Conservation (phyloP, 2,888 invertebrate genomes). For the Patella ulyssiponensis region DNA sequence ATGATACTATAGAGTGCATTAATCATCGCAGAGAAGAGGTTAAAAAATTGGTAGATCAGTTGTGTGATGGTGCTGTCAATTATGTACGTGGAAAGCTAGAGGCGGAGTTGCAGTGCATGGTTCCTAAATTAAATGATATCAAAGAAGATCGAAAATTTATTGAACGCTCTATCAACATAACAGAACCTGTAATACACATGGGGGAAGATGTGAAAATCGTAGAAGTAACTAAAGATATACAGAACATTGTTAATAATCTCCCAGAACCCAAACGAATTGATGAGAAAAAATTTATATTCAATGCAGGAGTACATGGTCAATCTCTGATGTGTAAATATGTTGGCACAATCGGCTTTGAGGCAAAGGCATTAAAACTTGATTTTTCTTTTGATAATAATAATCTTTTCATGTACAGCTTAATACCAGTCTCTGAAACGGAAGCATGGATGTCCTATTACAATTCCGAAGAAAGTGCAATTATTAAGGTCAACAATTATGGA, state of each 20-base stretch:
- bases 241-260: slow-evolving; percentile 5
- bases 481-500: slow-evolving; percentile 12
- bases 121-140: slow-evolving; percentile 16
- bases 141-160: slow-evolving; percentile 20
- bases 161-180: slow-evolving; percentile 14
- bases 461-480: slow-evolving; percentile 16
- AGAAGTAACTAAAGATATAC: slow-evolving; percentile 21
- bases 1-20: not conserved
- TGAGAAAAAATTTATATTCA: slow-evolving; percentile 22
- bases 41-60: slow-evolving; percentile 9
- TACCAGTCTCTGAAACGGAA: slow-evolving; percentile 18
- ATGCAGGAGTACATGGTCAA: slow-evolving; percentile 3
- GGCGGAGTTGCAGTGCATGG: slow-evolving; percentile 9
- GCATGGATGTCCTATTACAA: slow-evolving; percentile 25
- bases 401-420: slow-evolving; percentile 17
- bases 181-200: slow-evolving; percentile 15
- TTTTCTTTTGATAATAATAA: slow-evolving; percentile 19
- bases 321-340: slow-evolving; percentile 10
- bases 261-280: slow-evolving; percentile 16
- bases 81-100: slow-evolving; percentile 19
- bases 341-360: slow-evolving; percentile 23
- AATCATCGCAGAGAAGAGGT: slow-evolving; percentile 13
- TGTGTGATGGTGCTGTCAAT: slow-evolving; percentile 15
- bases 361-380: slow-evolving; percentile 13
- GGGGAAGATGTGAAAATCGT: slow-evolving; percentile 17